A percentile compares a stretch with the other conserved stretches of the same genome.
phyloP scores from a whole-genome alignment of 2,113 vertebrate species.

The Scophthalmus maximus region DNA sequence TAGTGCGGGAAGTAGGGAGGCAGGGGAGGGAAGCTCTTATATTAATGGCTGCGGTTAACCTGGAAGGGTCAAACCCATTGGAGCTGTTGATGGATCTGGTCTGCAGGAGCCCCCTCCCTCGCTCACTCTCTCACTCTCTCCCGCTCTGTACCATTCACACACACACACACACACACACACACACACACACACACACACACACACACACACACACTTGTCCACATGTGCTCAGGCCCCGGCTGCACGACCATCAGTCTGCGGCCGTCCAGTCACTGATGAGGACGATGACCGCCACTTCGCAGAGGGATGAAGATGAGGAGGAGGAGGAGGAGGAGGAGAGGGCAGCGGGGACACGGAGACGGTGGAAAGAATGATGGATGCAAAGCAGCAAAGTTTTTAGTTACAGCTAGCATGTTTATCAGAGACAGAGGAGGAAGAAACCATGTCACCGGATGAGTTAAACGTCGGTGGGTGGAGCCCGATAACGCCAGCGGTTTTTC shows the following conservation, averaged over 20 bases:
- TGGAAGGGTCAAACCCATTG: slow-evolving; percentile 98
- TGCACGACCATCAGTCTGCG: slow-evolving; percentile 25
- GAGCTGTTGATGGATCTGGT: slow-evolving; percentile 94
- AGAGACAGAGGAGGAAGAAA: neutral
- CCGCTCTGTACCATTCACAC: slow-evolving; percentile 56
- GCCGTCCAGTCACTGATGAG: neutral
- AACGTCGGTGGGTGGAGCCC: neutral
- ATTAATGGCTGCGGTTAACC: slow-evolving; percentile 96
- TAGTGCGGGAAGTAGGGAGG: slow-evolving; percentile 62
- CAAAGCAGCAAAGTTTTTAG: neutral
- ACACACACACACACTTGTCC: slow-evolving; percentile 8
- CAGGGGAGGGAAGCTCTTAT: slow-evolving; percentile 84
- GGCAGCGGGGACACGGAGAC: neutral
- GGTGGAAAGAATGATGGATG: slow-evolving; percentile 21
- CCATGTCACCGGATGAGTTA: neutral
- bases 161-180: slow-evolving; percentile 13
- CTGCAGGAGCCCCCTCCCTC: slow-evolving; percentile 81
- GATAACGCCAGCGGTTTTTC: no score
- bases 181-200: slow-evolving; percentile 19
- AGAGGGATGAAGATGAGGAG: slow-evolving; percentile 18
- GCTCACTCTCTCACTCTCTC: slow-evolving; percentile 63
- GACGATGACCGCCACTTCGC: slow-evolving; percentile 10
- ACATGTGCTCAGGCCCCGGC: slow-evolving; percentile 6
- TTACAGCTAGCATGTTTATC: slow-evolving; percentile 9
- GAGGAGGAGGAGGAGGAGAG: slow-evolving; percentile 1